These are phyloP conservation scores for Sebastes hopkinsi DNA, from an alignment of 2,797 vertebrate species.

Conservation along the genomic window DNA sequence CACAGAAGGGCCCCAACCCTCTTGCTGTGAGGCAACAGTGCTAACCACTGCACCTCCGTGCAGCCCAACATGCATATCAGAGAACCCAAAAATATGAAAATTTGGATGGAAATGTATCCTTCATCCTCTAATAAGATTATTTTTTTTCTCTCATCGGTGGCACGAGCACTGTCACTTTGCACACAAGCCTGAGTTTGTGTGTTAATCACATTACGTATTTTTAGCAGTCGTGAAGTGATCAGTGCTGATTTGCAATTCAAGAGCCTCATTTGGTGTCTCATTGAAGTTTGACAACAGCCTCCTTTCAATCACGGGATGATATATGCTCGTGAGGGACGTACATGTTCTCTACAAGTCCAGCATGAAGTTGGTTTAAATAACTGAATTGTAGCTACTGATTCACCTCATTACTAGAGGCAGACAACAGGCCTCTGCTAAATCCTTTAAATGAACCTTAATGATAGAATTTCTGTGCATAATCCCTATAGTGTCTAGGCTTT, in stretches of 20 bases:
- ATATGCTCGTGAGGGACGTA: slow-evolving; percentile 6
- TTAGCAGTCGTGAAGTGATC: slow-evolving; percentile 55
- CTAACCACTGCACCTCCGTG: no score
- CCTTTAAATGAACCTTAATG: background rate
- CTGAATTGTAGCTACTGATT: background rate
- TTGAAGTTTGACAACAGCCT: slow-evolving; percentile 37
- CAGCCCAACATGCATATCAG: background rate
- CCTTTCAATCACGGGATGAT: slow-evolving; percentile 24
- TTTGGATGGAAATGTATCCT: background rate
- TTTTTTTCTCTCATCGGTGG: background rate
- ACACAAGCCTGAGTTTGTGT: slow-evolving; percentile 14
- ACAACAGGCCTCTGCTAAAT: slow-evolving; percentile 7
- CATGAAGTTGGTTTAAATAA: background rate
- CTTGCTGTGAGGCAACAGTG: no score
- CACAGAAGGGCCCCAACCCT: no score
- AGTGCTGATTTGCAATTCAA: slow-evolving; percentile 56
- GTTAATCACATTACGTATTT: slow-evolving; percentile 57
- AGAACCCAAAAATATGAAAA: background rate
- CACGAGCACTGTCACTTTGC: slow-evolving; percentile 1
- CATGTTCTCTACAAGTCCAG: background rate
- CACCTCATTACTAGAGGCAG: background rate
- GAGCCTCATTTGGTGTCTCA: slow-evolving; percentile 39
- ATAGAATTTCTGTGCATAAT: background rate
- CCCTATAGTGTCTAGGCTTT: background rate
- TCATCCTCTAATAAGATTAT: background rate